Percentiles rank a stretch among this genome's conserved stretches.
These are phyloP conservation scores for Hucho hucho DNA, from an alignment of 2,113 vertebrate species.

Conservation along the genomic window DNA sequence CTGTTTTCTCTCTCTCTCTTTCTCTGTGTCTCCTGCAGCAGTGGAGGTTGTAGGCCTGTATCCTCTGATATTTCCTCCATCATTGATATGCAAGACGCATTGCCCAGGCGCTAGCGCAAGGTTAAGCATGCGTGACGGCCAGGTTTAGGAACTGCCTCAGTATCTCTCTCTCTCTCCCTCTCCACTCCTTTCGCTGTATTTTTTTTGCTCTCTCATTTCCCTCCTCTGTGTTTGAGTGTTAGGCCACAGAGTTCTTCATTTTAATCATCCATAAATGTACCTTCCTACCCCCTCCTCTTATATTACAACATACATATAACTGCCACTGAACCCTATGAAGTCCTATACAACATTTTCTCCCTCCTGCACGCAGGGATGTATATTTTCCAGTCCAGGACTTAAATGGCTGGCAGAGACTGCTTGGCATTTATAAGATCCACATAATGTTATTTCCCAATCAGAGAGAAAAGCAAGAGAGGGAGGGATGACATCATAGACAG, in stretches of 20 bases:
- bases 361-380: slow-evolving; percentile 15
- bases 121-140: slow-evolving; percentile 75
- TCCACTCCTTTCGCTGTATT: slow-evolving; percentile 9
- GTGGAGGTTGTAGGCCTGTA: slow-evolving; percentile 56
- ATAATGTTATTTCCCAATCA: slow-evolving; percentile 35
- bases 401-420: slow-evolving; percentile 31
- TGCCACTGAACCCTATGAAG: slow-evolving; percentile 37
- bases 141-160: slow-evolving; percentile 67
- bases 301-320: slow-evolving; percentile 18
- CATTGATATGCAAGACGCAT: slow-evolving; percentile 78
- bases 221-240: slow-evolving; percentile 39
- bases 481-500: slow-evolving; percentile 13
- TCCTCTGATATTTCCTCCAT: slow-evolving; percentile 64
- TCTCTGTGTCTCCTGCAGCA: slow-evolving; percentile 5
- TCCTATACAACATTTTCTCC: slow-evolving; percentile 32
- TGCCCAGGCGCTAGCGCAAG: slow-evolving; percentile 69
- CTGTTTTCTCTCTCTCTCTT: neutral
- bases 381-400: slow-evolving; percentile 28
- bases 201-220: slow-evolving; percentile 16
- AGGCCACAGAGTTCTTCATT: slow-evolving; percentile 32
- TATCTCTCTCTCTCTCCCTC: slow-evolving; percentile 29
- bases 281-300: neutral
- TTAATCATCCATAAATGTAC: slow-evolving; percentile 27
- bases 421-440: slow-evolving; percentile 43
- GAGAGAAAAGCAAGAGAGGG: slow-evolving; percentile 10